phyloP scores from a whole-genome alignment of 1,140 invertebrate species.

The Camponotus floridanus region DNA sequence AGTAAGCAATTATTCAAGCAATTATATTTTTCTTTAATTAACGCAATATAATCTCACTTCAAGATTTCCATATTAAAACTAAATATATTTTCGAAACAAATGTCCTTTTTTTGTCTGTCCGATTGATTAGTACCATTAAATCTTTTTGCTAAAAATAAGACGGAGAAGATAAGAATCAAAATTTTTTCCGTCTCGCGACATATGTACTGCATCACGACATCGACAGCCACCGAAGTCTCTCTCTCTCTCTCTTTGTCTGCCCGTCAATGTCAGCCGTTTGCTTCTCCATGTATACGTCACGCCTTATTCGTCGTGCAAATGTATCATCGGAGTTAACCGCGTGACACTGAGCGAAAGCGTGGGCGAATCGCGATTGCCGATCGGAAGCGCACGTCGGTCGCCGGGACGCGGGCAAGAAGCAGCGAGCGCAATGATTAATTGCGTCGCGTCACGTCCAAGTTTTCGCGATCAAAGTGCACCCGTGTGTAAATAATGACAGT shows the following conservation, averaged over 20 bases:
- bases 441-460: slow-evolving; percentile 42
- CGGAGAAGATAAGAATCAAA: slow-evolving; percentile 38
- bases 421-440: slow-evolving; percentile 49
- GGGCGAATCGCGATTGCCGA: slow-evolving; percentile 58
- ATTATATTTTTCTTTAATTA: no score
- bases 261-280: slow-evolving; percentile 18
- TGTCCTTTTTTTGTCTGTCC: no score
- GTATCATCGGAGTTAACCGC: slow-evolving; percentile 51
- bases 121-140: slow-evolving; percentile 8
- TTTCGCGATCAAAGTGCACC: slow-evolving; percentile 56
- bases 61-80: no score
- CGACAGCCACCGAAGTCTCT: slow-evolving; percentile 11
- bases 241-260: slow-evolving; percentile 13
- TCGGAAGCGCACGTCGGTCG: slow-evolving; percentile 38
- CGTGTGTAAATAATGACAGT: slow-evolving; percentile 53
- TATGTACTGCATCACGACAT: slow-evolving; percentile 58
- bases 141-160: slow-evolving; percentile 44
- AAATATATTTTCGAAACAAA: no score
- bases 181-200: slow-evolving; percentile 9
- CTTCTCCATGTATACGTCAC: slow-evolving; percentile 34
- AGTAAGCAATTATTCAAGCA: no score
- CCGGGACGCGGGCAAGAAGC: slow-evolving; percentile 56
- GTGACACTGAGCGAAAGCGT: slow-evolving; percentile 50
- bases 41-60: no score
- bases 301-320: slow-evolving; percentile 37